These are phyloP conservation scores for Lordiphosa andalusiaca DNA, from an alignment of 2,888 invertebrate species.

Conservation along the genomic window DNA sequence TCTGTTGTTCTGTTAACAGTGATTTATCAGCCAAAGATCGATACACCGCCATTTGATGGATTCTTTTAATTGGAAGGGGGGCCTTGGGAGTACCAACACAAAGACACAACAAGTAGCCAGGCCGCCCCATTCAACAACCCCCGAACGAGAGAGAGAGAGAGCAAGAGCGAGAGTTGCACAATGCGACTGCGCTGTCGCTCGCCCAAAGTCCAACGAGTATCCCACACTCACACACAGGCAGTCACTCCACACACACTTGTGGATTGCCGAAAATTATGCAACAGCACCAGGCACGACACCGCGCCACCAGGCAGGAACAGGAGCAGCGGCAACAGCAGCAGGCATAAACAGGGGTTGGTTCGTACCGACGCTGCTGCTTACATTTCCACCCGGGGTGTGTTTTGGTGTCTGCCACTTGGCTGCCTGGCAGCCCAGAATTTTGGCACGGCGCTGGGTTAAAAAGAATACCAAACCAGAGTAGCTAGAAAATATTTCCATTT, in stretches of 20 bases:
- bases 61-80: slow-evolving; percentile 23
- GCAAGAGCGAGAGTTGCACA: slow-evolving; percentile 14
- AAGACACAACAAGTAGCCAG: slow-evolving; percentile 75
- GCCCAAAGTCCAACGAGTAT: slow-evolving; percentile 27
- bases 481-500: slow-evolving; percentile 10
- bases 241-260: slow-evolving; percentile 75
- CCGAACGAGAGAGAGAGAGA: slow-evolving; percentile 6
- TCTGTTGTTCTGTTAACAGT: not conserved
- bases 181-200: slow-evolving; percentile 45
- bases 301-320: slow-evolving; percentile 17
- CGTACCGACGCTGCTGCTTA: not conserved
- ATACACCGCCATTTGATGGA: slow-evolving; percentile 33
- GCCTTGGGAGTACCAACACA: slow-evolving; percentile 44
- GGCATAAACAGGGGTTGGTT: slow-evolving; percentile 9
- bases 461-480: slow-evolving; percentile 24
- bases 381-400: slow-evolving; percentile 45
- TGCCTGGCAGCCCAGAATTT: slow-evolving; percentile 41
- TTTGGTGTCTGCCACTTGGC: slow-evolving; percentile 70
- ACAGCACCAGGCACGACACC: slow-evolving; percentile 51
- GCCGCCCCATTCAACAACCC: slow-evolving; percentile 42
- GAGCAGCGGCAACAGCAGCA: slow-evolving; percentile 8
- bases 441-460: slow-evolving; percentile 32
- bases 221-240: slow-evolving; percentile 28
- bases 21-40: slow-evolving; percentile 42
- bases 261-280: slow-evolving; percentile 76